Base-by-base conservation (phyloP, 2,888 invertebrate genomes). In the Hoplodrina ambigua region DNA sequence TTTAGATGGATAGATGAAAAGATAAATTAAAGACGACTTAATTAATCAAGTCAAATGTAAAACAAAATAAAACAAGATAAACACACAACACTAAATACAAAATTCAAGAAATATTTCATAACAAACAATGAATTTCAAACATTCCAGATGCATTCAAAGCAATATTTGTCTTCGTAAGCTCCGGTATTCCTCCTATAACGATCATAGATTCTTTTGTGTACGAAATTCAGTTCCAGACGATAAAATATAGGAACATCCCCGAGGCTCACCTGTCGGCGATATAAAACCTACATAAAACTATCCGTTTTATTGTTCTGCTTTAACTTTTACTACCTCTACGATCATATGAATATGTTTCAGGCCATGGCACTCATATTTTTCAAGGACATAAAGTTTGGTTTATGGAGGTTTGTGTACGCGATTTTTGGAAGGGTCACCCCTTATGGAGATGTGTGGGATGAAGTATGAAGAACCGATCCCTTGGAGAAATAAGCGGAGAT, bases 201-300 rank as follows among this genome's bases (percentile, higher is more conserved):
- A 72, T 66, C 69, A 72, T 79, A 57, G 65, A 75, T 75, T 72
- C 75, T 80, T 83, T 83, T 79, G 84, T 85, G 72, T 81, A 69
- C 72, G 61, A 68, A 81, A 81, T 85, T 84, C 75, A 80, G 85
- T 87, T 85, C 85, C 82, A 61, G 72, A 58, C 73, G 78, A 87
- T 88, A 87, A 88, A 88, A 79, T 78, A 80, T 75, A 80, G 81
- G 82, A 85, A 82, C 85, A 85, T 87, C 81, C 77, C 71, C 50
- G 64, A 81, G 75, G 80, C 85, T 88, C 93, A 93, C 93, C 94
- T 94, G 94, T 90, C 90, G 86, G 83, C 86, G 86, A 87, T 89
- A 90, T 91, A 91, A 91, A 89, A 90, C 81, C 72, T 82, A 82
- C 86, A 88, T 93, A 92, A 93, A 92, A 93, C 93, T 91, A 92